Evolutionary conservation across 2,888 invertebrate species (phyloP).

Genomic region (Pseudococcus jackbeardsleyi): DNA sequence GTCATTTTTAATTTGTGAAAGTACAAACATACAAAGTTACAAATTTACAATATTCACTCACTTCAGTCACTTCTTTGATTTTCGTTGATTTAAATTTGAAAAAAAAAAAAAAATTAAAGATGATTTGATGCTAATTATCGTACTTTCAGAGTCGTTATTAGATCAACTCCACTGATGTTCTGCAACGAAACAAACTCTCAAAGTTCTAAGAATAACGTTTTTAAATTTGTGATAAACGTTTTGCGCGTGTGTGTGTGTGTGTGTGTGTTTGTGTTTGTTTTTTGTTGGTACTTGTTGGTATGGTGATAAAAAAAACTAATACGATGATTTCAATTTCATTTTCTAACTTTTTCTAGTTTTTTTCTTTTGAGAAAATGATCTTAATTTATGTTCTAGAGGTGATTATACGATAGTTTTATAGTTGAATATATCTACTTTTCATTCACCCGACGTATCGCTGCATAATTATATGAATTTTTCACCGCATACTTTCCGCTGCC

Average conservation of each 20-base stretch:
- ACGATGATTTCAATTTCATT: too few species aligned
- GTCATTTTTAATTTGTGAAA: too few species aligned
- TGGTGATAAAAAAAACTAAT: too few species aligned
- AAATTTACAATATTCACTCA: too few species aligned
- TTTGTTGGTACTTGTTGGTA: neutral
- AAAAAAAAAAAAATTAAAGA: too few species aligned
- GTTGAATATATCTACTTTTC: neutral
- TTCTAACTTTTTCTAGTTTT: neutral
- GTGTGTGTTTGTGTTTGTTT: neutral
- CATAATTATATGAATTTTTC: too few species aligned
- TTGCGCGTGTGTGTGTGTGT: neutral
- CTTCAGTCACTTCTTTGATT: too few species aligned
- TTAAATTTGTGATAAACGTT: neutral
- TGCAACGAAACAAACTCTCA: neutral
- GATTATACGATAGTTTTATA: neutral
- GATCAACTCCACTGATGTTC: too few species aligned
- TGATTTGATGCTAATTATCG: too few species aligned
- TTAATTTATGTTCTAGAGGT: neutral
- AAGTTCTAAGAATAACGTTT: neutral
- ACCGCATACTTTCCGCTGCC: neutral
- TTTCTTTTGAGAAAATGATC: neutral
- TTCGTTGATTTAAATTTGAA: too few species aligned
- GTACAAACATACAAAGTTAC: too few species aligned
- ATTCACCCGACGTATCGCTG: neutral
- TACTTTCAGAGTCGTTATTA: too few species aligned